Base-by-base conservation (phyloP, 2,113 vertebrate genomes). In the Podarcis muralis region DNA sequence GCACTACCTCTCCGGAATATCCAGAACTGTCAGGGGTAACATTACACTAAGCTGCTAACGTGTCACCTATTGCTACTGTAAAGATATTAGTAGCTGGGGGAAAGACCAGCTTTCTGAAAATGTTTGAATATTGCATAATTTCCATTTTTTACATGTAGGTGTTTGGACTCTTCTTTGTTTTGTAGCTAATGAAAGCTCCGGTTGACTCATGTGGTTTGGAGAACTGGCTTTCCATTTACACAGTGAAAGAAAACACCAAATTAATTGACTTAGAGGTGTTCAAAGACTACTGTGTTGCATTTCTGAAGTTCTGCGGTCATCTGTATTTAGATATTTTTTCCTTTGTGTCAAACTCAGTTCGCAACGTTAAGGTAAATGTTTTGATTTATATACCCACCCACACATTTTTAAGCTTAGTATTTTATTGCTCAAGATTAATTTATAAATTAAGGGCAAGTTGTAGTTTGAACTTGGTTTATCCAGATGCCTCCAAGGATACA, bases 181-280 rank as follows among this genome's bases (percentile, higher is more conserved):
- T 90, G 18, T 74, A 99, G 99, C 93, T 99, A 85, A 96, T 99
- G 93, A 97, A 97, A 91, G 94, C 98, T 76, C 96, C 97, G 5
- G 87, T 98, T 53, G 94, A 95, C 81, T 95, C 96, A 22, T 97
- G 97, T 20, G 94, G 96, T 77, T 96, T 97, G 91, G 92, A 94
- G 87, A 97, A 97, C 22, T 99, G 98, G 99, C 95, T 95, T 68
- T 90, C 97, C 3, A 89, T 99, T 93, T 98, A 98, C 93, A 92
- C 93, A 8, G 95, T 97, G 57, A 94, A 92, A 83, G 93, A 96
- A 84, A 97, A 97, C 48, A 96, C 94, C 81, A 96, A 96, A 76
- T 90, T 99, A 77, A 96, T 98, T 90, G 99, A 99, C 93, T 96
- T 99, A 97, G 98, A 99, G 65, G 96, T 99, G 92, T 97, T 98